Conservation (phyloP, 1,140 invertebrate species). For the Zaprionus taronus region DNA sequence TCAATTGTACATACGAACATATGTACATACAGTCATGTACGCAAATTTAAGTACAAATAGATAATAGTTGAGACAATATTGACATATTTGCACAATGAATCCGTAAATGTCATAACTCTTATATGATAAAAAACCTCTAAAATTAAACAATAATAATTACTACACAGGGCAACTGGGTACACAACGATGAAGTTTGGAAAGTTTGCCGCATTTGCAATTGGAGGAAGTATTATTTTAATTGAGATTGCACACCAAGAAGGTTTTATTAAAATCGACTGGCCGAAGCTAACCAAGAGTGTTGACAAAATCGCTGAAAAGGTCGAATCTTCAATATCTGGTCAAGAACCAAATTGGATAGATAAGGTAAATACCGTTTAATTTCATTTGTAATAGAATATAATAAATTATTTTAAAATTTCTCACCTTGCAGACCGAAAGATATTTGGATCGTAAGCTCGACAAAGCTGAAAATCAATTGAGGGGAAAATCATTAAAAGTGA, state of each 20-base stretch:
- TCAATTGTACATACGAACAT: neutral
- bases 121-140: neutral
- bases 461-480: slow-evolving; percentile 90
- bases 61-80: neutral
- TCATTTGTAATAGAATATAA: accelerated
- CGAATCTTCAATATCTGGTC: slow-evolving; percentile 90
- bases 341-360: slow-evolving; percentile 90
- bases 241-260: slow-evolving; percentile 96
- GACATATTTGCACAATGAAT: neutral
- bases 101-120: neutral
- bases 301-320: slow-evolving; percentile 93
- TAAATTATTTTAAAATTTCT: neutral
- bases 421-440: slow-evolving; percentile 89
- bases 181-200: slow-evolving; percentile 96
- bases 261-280: slow-evolving; percentile 97
- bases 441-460: slow-evolving; percentile 91
- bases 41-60: neutral
- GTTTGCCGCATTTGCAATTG: slow-evolving; percentile 93
- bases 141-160: neutral
- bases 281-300: slow-evolving; percentile 91
- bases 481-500: slow-evolving; percentile 88
- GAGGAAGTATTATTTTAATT: slow-evolving; percentile 94
- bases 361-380: slow-evolving; percentile 87
- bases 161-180: slow-evolving; percentile 93
- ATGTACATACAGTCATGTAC: neutral